Base-by-base conservation (phyloP, 2,888 invertebrate species). In the Chrysodeixis includens region DNA sequence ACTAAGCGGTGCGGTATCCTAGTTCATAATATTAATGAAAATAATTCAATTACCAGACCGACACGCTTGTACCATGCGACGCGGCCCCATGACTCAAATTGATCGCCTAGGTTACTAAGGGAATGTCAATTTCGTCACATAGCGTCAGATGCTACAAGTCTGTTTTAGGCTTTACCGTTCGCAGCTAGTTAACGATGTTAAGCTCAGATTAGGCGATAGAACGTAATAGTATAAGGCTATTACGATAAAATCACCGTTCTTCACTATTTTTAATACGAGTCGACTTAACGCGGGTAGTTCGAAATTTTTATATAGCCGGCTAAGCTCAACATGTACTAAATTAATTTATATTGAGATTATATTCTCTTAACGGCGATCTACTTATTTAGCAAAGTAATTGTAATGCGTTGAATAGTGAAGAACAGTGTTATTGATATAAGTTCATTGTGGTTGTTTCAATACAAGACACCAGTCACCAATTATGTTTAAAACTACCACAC, bases 1-100 rank as follows among this genome's bases (percentile, higher is more conserved):
- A 98, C 96, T 98, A 96, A 96, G 85, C 78, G 78, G 64, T 96
- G 86, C 78, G 80, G 70, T 79, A 74, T 77, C 56, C 52, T 76
- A 74, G 74, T 67, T 81, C 10, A 49, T 20, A 74, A 65, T 78
- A 63, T 40, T 79, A 78, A 67, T 74, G 71, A 69, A 75, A 69
- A 61, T 69, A 60, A 73, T 67, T 83, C 82, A 82, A 84, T 82
- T 83, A 83, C 60, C 54, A 44, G 74, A 30, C 69, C 44, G 63
- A 51, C 67, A 76, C 62, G 51, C 69, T 76, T 59, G 71, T n/a
- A 71, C 62, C 57, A 74, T 46, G 46, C 46, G 18, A 56, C 22
- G 14, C 16, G 20, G 54, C 26, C 16, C 22, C 32, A n/a, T n/a
- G 32, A n/a, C 7, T 20, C 18, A 58, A 14, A 32, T 51, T 26